Evolutionary conservation across 1,140 invertebrate species (phyloP).

Genomic region (Papilio polyxenes): DNA sequence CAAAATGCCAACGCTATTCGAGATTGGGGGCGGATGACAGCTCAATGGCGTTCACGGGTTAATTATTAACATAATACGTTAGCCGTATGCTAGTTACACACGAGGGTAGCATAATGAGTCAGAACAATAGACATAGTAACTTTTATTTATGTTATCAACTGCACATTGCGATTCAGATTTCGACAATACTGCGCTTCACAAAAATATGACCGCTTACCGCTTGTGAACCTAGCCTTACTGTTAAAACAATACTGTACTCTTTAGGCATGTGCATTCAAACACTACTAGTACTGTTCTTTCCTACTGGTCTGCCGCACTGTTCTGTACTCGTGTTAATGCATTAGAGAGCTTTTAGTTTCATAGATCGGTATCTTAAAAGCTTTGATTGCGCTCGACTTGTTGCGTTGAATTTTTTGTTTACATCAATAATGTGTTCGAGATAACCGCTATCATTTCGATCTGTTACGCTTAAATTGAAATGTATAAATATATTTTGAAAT

Average conservation of each 20-base stretch:
- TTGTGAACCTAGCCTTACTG: no score
- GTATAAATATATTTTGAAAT: conserved; percentile 7
- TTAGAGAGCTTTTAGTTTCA: conserved; percentile 19
- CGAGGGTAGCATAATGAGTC: not conserved
- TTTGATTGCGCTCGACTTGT: conserved; percentile 23
- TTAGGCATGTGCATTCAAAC: not conserved
- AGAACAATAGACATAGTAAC: not conserved
- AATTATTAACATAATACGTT: conserved; percentile 1
- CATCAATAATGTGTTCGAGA: conserved; percentile 17
- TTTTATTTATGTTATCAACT: no score
- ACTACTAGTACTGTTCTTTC: not conserved
- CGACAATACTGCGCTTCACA: no score
- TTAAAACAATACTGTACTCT: not conserved
- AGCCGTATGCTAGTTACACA: not conserved
- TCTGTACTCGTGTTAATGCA: not conserved
- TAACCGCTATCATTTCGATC: conserved; percentile 9
- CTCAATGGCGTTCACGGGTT: not conserved
- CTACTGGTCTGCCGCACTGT: not conserved
- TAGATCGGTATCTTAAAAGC: conserved; percentile 21
- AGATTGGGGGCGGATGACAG: not conserved
- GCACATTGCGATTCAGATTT: no score
- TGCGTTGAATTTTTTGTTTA: conserved; percentile 20
- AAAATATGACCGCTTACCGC: no score
- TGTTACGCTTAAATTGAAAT: conserved; percentile 24
- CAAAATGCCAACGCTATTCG: not conserved